Evolutionary conservation across 2,797 vertebrate genomes (phyloP), one percentile per base, ranked within the genome.

Genomic region (Trematomus bernacchii): DNA sequence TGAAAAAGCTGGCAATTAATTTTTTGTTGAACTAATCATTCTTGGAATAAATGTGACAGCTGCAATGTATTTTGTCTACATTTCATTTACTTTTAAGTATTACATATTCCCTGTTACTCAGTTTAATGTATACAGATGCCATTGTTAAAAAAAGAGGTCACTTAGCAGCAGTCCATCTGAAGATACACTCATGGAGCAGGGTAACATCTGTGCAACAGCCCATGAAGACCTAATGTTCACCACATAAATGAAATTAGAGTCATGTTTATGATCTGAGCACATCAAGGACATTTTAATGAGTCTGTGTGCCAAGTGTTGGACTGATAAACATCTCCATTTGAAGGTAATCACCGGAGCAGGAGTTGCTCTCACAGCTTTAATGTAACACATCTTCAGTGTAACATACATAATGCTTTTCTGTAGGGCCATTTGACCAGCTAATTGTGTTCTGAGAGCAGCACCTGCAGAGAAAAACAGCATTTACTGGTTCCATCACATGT

Each of bases 191-290:
- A 8, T 27, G 9, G 40, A 8, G 8, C 47, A 13, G 6, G 43
- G 37, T 59, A 60, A 27, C 23, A 67, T 61, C n/a, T 37, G 19
- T 66, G 62, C 30, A 59, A 12, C 64, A 58, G 60, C 3, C 50
- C 61, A 27, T 52, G 14, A 67, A 74, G 46, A 79, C 69, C 55
- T 19, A 71, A 8, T 85, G 73, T 77, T 71, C 66, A 23, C 43
- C 23, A 48, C 53, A 30, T 55, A 16, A 30, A 65, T 58, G 19
- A 60, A 68, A 19, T 7, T 11, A 2, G 21, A 55, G 21, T 50
- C 42, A 3, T 67, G 64, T 80, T 77, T 72, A 75, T 64, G 59
- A 60, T 70, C 40, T 70, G 63, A 72, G 70, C 69, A 73, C 79
- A 76, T 8, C 21, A 16, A 63, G 16, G 53, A 65, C 71, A 76